Evolutionary conservation across 2,797 vertebrate genomes (phyloP), one percentile per base, ranked within the genome.

Genomic region (Sus cebifrons): DNA sequence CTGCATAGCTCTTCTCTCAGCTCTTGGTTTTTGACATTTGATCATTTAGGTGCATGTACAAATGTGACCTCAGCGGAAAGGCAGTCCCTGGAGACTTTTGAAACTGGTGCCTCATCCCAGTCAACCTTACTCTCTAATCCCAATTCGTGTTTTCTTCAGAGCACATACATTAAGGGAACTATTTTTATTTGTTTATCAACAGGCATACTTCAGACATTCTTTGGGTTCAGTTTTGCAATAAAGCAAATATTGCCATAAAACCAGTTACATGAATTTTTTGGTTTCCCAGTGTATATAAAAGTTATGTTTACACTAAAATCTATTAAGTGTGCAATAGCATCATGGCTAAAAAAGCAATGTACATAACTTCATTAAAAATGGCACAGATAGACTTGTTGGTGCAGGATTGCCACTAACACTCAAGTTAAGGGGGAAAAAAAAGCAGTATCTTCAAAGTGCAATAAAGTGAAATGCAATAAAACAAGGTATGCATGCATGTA

Each of bases 131-230:
- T 82, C 32, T 81, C 29, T 58, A 12, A 77, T 21, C 23, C 32
- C 29, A 32, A 64, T 58, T 85, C 62, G 17, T 44, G 36, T 49
- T 75, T 94, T 83, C 36, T 81, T 83, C 14, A 86, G 62, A 73
- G 36, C 5, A 25, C 23, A 3, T 3, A 12, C 13, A 25, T 60
- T 62, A 40, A 44, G 49, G 65, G n/a, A 52, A 56, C 58, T 58
- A 54, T 17, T 40, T 11, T 91, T 56, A 79, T 56, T 85, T 78
- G 11, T 52, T 62, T 73, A 6, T 32, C 27, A 32, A 65, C 13
- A 78, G 52, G 18, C 18, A 78, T 52, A n/a, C 52, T 29, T 78
- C 8, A 11, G 52, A 32, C 52, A 23, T 32, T 3, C 6, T 78
- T 52, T 6, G 12, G 52, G 13, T 78, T 56, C 0, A 0, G 75